A percentile compares a stretch with the other conserved stretches of the same genome.
phyloP scores from a whole-genome alignment of 2,888 invertebrate species.

The Ichneumoninae sp. region DNA sequence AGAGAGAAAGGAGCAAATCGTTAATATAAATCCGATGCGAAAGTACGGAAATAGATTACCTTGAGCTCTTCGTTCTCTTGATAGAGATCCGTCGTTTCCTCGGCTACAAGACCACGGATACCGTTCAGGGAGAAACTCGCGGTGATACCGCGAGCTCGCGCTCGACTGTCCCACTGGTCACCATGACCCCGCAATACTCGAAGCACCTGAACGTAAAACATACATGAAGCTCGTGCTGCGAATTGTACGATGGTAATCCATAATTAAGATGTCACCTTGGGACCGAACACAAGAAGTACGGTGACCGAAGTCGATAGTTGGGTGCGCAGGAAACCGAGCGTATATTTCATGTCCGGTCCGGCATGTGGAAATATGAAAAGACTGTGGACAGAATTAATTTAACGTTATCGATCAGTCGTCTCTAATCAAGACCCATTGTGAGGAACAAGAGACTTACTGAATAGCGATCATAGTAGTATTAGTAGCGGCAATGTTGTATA shows the following conservation, averaged over 20 bases:
- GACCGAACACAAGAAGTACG: conserved; percentile 92
- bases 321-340: conserved; percentile 95
- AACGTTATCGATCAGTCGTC: neutral
- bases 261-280: conserved; percentile 88
- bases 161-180: conserved; percentile 95
- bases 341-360: conserved; percentile 96
- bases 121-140: conserved; percentile 95
- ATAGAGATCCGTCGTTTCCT: conserved; percentile 93
- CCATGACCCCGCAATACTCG: conserved; percentile 94
- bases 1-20: neutral
- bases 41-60: conserved; percentile 84
- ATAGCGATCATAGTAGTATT: conserved; percentile 96
- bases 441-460: conserved; percentile 89
- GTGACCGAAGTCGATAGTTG: conserved; percentile 96
- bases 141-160: conserved; percentile 92
- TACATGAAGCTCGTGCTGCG: neutral
- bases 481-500: conserved; percentile 97
- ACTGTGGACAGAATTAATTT: conserved; percentile 85
- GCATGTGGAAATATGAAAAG: conserved; percentile 93
- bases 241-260: neutral
- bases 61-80: conserved; percentile 97
- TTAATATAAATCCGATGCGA: conserved; percentile 6
- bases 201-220: conserved; percentile 86
- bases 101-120: conserved; percentile 91
- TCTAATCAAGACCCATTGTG: neutral